A percentile compares a stretch with the other conserved stretches of the same genome.
Conservation (phyloP, 2,113 vertebrate species). For the Lonchura striata region DNA sequence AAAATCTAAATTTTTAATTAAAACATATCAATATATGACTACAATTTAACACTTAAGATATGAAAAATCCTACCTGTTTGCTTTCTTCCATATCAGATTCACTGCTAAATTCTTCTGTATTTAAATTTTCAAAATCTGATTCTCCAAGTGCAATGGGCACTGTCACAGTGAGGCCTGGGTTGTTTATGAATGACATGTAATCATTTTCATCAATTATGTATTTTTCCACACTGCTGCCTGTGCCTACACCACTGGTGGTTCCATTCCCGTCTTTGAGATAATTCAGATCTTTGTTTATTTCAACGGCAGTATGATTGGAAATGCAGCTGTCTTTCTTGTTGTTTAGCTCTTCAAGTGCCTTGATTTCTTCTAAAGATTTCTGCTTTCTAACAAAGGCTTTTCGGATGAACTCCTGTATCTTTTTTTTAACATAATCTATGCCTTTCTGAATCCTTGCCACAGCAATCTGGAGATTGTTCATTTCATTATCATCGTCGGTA, state of each 20-base stretch:
- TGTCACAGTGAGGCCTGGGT: constrained; percentile 87
- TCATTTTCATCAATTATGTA: constrained; percentile 82
- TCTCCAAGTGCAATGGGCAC: constrained; percentile 95
- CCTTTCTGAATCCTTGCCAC: constrained; percentile 87
- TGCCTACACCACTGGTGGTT: constrained; percentile 85
- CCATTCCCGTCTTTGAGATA: constrained; percentile 85
- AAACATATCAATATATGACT: background rate
- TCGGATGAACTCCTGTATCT: constrained; percentile 76
- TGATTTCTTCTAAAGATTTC: constrained; percentile 80
- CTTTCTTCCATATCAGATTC: constrained; percentile 86
- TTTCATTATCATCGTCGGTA: constrained; percentile 86
- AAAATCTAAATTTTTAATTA: background rate
- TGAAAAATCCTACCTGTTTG: constrained; percentile 81
- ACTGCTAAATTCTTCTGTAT: constrained; percentile 96
- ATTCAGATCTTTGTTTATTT: constrained; percentile 86
- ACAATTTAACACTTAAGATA: background rate
- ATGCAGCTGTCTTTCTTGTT: constrained; percentile 85
- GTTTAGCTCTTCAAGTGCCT: constrained; percentile 83
- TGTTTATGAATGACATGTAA: constrained; percentile 92
- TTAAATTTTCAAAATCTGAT: constrained; percentile 95
- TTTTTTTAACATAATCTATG: constrained; percentile 78
- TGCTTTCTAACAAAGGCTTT: constrained; percentile 77
- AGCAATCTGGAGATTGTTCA: constrained; percentile 93
- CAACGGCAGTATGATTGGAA: constrained; percentile 84
- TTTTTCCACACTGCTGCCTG: constrained; percentile 87